Percentiles rank a stretch among this genome's conserved stretches.
These are phyloP conservation scores for Larimichthys crocea DNA, from an alignment of 2,113 vertebrate species.

Conservation along the genomic window DNA sequence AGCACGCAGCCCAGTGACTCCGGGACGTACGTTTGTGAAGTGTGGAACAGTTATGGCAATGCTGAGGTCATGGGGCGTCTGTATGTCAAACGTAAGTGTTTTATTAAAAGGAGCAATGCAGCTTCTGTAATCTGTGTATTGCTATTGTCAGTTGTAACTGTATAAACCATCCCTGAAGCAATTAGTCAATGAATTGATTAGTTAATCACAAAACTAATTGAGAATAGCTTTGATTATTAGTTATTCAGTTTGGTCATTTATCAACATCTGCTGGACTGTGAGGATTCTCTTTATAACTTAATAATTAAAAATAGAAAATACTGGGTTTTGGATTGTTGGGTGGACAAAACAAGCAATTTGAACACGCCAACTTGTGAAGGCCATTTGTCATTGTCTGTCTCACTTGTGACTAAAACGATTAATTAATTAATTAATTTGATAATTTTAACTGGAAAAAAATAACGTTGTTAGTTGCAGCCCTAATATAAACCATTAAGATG, in stretches of 20 bases:
- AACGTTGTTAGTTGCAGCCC: background rate
- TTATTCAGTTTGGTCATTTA: background rate
- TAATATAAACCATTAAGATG: background rate
- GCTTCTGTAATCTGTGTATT: background rate
- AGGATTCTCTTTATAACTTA: background rate
- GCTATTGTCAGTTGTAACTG: background rate
- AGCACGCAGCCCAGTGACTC: conserved; percentile 90
- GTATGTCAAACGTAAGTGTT: conserved; percentile 94
- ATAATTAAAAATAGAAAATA: background rate
- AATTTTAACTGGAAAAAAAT: background rate
- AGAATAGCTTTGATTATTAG: background rate
- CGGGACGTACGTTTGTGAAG: conserved; percentile 96
- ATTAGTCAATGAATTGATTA: background rate
- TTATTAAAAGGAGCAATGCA: background rate
- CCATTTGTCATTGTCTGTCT: background rate
- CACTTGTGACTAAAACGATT: background rate
- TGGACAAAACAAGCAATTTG: background rate
- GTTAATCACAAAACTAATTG: background rate
- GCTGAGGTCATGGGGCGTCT: conserved; percentile 93
- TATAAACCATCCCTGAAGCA: background rate
- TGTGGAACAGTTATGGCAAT: conserved; percentile 98
- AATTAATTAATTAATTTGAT: background rate
- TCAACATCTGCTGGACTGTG: background rate
- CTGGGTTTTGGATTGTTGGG: background rate
- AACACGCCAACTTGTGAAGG: background rate